Base-by-base conservation (phyloP, 2,888 invertebrate species). In the Aphidius colemani region DNA sequence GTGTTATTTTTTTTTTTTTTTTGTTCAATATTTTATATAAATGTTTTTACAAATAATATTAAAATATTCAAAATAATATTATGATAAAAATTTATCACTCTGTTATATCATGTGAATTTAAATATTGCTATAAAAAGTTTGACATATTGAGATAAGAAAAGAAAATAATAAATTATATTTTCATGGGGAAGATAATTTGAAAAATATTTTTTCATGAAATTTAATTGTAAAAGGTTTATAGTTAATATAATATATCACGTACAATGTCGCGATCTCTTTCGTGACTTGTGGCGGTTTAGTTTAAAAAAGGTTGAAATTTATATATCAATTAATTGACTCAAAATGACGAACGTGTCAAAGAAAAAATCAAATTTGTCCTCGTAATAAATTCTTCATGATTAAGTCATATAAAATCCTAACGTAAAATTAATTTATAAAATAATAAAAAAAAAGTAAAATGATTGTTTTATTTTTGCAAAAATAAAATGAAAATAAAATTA, bases 251-350 rank as follows among this genome's bases (percentile, higher is more conserved):
- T 57, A 55, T 46, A 10, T 62, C 64, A 55, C 53, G 63, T 57
- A 61, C 58, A 61, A 60, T 59, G 62, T 49, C 11, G 45, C 6
- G 44, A 60, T 60, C 48, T 40, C n/a, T 59, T 65, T 57, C 63
- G 66, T 63, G 63, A 66, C 61, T 46, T 41, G 30, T 45, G 55
- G 44, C 63, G 55, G 58, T 62, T 59, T 11, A 55, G 59, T 45
- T 63, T 49, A 69, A 67, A 69, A 63, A 66, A 68, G 67, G 64
- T 57, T 30, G 51, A 61, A 64, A 64, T 53, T 59, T 64, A 62
- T 30, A 67, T 66, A 67, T 68, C 67, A 67, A 70, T 70, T 69
- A 67, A 70, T 70, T 65, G 65, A 66, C 69, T 63, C 59, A 44
- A 45, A 61, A 64, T 57, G 65, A 50, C 44, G 53, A 55, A 55